Conservation (phyloP, 1,140 invertebrate genomes). For the Drosophila athabasca region DNA sequence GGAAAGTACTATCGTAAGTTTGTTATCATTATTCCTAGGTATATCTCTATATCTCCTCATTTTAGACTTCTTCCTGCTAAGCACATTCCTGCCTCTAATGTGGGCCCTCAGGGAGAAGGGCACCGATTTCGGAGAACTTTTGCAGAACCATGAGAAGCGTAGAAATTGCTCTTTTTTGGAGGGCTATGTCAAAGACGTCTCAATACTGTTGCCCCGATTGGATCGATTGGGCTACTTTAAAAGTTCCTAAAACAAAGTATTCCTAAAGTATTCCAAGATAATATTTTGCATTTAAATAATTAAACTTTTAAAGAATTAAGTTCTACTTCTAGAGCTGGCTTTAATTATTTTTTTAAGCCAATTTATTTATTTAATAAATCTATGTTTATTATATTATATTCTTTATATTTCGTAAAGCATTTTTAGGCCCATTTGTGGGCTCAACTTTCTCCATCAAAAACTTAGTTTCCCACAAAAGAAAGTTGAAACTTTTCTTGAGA, state of each 20-base stretch:
- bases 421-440: no score
- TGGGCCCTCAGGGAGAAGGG: constrained; percentile 18
- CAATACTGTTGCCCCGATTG: constrained; percentile 1
- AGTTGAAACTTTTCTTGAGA: no score
- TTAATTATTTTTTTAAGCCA: no score
- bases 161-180: constrained; percentile 2
- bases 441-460: no score
- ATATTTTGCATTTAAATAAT: not conserved
- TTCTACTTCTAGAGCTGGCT: no score
- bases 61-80: constrained; percentile 30
- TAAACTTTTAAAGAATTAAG: no score
- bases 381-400: no score
- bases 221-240: constrained; percentile 29
- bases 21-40: not conserved
- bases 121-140: constrained; percentile 17
- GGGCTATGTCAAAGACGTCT: constrained; percentile 35
- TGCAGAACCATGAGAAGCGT: constrained; percentile 34
- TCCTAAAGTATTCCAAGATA: not conserved
- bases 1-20: constrained; percentile 38
- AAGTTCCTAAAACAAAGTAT: not conserved
- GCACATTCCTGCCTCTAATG: constrained; percentile 32
- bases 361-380: no score
- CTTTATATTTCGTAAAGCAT: no score
- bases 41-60: not conserved
- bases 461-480: no score